These are phyloP conservation scores for Phrixothrix hirtus DNA, from an alignment of 2,888 invertebrate genomes.

Conservation along the genomic window DNA sequence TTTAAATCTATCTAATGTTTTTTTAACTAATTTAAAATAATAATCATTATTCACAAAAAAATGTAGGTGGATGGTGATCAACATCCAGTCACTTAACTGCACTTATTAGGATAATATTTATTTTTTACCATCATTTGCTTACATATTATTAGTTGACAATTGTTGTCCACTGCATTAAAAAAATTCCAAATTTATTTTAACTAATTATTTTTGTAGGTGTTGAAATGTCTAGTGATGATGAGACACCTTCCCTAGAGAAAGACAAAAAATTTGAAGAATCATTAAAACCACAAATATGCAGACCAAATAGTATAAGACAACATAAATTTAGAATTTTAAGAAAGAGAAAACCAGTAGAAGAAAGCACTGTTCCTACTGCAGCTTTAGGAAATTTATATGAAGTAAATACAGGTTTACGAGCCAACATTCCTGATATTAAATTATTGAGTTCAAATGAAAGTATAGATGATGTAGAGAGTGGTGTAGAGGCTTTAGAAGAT, in stretches of 20 bases:
- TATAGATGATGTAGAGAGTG: conserved; percentile 47
- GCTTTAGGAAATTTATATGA: conserved; percentile 47
- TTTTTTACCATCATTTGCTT: conserved; percentile 1
- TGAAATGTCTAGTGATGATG: conserved; percentile 58
- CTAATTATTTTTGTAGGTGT: conserved; percentile 46
- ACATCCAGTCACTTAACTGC: too few species aligned
- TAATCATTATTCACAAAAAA: too few species aligned
- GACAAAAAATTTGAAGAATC: conserved; percentile 37
- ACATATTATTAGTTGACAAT: neutral
- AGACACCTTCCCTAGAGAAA: conserved; percentile 48
- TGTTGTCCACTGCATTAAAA: neutral
- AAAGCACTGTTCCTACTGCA: conserved; percentile 32
- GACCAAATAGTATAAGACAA: neutral
- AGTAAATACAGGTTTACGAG: conserved; percentile 48
- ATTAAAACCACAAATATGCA: conserved; percentile 2
- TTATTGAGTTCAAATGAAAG: conserved; percentile 36
- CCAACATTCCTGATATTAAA: conserved; percentile 41
- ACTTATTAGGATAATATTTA: too few species aligned
- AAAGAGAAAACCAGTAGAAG: conserved; percentile 11
- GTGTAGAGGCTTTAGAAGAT: conserved; percentile 50
- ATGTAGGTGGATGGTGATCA: too few species aligned
- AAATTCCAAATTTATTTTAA: neutral
- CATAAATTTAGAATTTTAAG: conserved; percentile 12
- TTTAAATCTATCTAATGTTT: too few species aligned
- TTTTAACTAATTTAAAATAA: too few species aligned